These are phyloP conservation scores for Aegypius monachus DNA, from an alignment of 2,113 vertebrate species.

Conservation along the genomic window DNA sequence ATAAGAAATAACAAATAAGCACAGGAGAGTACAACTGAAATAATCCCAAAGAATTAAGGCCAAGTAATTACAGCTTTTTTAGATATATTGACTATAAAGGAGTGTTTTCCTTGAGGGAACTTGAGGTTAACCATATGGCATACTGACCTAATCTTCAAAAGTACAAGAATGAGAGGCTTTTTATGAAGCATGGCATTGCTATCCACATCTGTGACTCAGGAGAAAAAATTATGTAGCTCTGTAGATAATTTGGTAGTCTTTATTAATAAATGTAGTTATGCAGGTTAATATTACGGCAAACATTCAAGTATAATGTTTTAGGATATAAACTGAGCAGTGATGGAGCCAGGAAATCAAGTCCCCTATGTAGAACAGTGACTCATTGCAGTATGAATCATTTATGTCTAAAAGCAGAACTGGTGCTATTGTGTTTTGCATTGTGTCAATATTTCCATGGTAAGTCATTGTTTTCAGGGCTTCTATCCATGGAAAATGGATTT, in stretches of 20 bases:
- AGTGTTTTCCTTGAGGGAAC: conserved; percentile 26
- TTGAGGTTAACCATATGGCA: conserved; percentile 51
- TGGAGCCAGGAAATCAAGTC: background rate
- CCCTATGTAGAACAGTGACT: background rate
- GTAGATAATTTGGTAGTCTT: background rate
- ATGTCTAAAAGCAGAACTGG: background rate
- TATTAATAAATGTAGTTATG: background rate
- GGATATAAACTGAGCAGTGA: background rate
- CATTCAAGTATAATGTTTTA: background rate
- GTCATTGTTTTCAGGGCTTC: background rate
- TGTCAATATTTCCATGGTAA: conserved; percentile 32
- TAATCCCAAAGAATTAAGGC: conserved; percentile 18
- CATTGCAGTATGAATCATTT: conserved; percentile 21
- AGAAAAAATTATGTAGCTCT: background rate
- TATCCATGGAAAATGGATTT: background rate
- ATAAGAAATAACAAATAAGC: background rate
- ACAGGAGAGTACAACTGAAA: conserved; percentile 15
- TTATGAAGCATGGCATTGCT: background rate
- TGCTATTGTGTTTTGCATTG: background rate
- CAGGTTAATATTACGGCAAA: background rate
- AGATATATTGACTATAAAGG: conserved; percentile 4
- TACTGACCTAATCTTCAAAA: conserved; percentile 47
- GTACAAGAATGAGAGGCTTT: background rate
- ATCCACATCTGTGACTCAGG: background rate
- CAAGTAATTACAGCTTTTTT: conserved; percentile 26